Conservation (phyloP, 2,113 vertebrate species). For the Phylloscopus whistleri region DNA sequence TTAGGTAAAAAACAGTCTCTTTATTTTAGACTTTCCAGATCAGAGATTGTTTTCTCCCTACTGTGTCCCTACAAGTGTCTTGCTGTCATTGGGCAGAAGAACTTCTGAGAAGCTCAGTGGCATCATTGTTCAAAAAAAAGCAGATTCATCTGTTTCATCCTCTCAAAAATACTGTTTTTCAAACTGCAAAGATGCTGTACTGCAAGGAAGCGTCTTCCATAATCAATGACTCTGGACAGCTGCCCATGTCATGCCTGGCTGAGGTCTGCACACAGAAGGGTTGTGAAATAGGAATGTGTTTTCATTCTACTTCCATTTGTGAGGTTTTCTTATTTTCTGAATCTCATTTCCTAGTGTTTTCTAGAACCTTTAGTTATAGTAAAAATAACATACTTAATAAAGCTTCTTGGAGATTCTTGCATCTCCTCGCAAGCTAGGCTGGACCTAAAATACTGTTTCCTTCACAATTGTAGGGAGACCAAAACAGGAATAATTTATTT, state of each 20-base stretch:
- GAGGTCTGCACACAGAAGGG: background rate
- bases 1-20: background rate
- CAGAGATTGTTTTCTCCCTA: background rate
- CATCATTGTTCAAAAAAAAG: background rate
- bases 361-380: background rate
- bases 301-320: background rate
- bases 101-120: background rate
- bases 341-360: background rate
- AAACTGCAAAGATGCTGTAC: background rate
- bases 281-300: background rate
- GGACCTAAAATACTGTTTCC: background rate
- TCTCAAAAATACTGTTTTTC: background rate
- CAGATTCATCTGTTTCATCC: background rate
- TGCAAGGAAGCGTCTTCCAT: background rate
- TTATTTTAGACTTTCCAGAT: background rate
- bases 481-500: background rate
- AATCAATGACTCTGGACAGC: background rate
- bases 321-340: background rate
- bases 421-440: background rate
- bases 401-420: background rate
- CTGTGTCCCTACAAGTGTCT: background rate
- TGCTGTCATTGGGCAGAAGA: background rate
- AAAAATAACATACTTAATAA: background rate
- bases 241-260: background rate
- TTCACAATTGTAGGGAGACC: background rate